A percentile compares a stretch with the other conserved stretches of the same genome.
Evolutionary conservation across 1,140 invertebrate species (phyloP).

Genomic region (Calliphora vicina): DNA sequence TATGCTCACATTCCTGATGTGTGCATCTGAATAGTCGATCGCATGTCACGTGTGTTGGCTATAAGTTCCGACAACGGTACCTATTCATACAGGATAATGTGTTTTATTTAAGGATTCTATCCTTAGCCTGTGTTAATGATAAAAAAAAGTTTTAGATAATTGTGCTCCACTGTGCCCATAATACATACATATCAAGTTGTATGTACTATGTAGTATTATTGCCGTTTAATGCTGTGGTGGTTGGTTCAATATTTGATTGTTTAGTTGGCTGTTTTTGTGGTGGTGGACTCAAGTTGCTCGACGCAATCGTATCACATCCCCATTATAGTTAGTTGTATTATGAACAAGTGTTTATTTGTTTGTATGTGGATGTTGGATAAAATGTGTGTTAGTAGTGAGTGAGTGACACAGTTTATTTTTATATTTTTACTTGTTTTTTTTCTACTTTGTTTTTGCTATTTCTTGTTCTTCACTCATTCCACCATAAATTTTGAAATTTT

Average conservation of each 20-base stretch:
- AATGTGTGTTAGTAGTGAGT: neutral
- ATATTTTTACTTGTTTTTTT: neutral
- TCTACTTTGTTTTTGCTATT: neutral
- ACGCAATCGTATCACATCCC: neutral
- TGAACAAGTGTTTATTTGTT: neutral
- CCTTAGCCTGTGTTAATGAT: too few species aligned
- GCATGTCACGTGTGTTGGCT: too few species aligned
- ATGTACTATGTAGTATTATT: neutral
- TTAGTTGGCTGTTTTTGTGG: neutral
- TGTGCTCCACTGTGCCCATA: neutral
- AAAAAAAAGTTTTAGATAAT: too few species aligned
- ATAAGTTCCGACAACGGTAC: too few species aligned
- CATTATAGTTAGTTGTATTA: neutral
- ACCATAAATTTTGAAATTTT: neutral
- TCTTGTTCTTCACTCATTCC: neutral
- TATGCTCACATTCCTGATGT: too few species aligned
- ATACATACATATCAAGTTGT: too few species aligned
- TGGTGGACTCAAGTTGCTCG: neutral
- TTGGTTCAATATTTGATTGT: neutral
- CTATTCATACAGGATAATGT: too few species aligned
- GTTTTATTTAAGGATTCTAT: too few species aligned
- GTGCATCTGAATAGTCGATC: too few species aligned
- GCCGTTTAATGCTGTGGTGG: neutral
- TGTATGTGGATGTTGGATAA: neutral
- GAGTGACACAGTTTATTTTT: slow-evolving; percentile 13